Base-by-base conservation (phyloP, 2,797 vertebrate species). In the Huso huso region DNA sequence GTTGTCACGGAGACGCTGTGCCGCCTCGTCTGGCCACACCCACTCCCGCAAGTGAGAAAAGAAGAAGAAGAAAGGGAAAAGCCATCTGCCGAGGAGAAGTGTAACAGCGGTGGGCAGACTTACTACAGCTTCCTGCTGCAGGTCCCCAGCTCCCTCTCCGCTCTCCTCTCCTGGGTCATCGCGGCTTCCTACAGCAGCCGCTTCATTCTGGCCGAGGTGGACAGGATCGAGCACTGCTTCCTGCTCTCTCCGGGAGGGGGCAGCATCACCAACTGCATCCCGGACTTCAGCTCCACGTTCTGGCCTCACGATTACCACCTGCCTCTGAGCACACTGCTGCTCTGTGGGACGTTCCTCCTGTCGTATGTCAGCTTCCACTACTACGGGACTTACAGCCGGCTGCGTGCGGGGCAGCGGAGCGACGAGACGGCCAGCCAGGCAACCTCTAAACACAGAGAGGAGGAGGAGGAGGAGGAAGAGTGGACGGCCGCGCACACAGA, bases 111-210 rank as follows among this genome's bases (percentile, higher is more conserved):
- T 12, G 12, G 37, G 12, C n/a, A 10, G 15, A 48, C 2, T 15
- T 49, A 63, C 70, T 63, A 13, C 69, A 72, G n/a, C 65, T 62
- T 3, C 51, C 76, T 0, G 71, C 63, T 86, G 69, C 67, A 77
- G 61, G 51, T 53, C 1, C 72, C 67, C 11, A 61, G 76, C 67
- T 82, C 83, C 48, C 81, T 91, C 37, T 60, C 83, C 1, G 66
- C 62, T 2, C 88, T 91, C 73, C 79, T 92, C 67, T 88, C 90
- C 12, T 78, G 72, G 69, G 8, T 86, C 51, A 61, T 81, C 55
- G 78, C 78, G 0, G 15, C 68, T 51, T 73, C 57, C 67, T 73
- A 63, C 73, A 79, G 18, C 67, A 65, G 1, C 4, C 48, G 4
- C 6, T 74, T 50, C 73, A 71, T 12, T 73, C 78, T 60, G 75